Base-by-base conservation (phyloP, 2,113 vertebrate species). In the Tetrax tetrax region DNA sequence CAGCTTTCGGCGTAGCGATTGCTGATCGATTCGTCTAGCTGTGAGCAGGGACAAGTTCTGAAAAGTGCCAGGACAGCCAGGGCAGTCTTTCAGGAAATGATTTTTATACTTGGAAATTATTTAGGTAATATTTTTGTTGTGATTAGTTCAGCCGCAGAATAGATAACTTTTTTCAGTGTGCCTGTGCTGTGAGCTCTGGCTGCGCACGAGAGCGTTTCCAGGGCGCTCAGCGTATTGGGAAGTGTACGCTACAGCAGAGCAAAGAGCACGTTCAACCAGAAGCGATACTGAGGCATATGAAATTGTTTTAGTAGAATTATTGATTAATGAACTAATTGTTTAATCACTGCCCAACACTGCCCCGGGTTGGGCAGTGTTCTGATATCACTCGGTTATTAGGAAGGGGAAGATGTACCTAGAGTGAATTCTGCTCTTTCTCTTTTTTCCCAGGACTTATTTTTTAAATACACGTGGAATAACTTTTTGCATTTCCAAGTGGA, bases 401-500 rank as follows among this genome's bases (percentile, higher is more conserved):
- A 12, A 4, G 2, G 4, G 48, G 17, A 35, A 29, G 4, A 2
- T 16, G 5, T 2, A 14, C 12, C 47, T 11, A 2, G 2, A 50
- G 6, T 70, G 7, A 86, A 14, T 27, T 3, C 14, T 16, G 15
- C 63, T 27, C 1, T 61, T 14, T 56, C 57, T 87, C 0, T 89
- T 65, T 75, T 51, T 35, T 38, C n/a, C 2, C 94, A 99, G 99
- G 99, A 99, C 97, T 98, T 99, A 94, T 99, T 99, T 98, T 99
- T 99, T 97, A 99, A 99, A 96, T 99, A 99, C 98, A 98, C 99
- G 28, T 99, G 99, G 99, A 99, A 99, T 98, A 99, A 99, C 97
- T 99, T 99, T 96, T 97, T 99, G 98, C 99, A 99, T 98, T 98
- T 99, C 98, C 99, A 99, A 99, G 99, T 99, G 98, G 99, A 99